Base-by-base conservation (phyloP, 2,888 invertebrate species). In the Crossocerus cetratus region DNA sequence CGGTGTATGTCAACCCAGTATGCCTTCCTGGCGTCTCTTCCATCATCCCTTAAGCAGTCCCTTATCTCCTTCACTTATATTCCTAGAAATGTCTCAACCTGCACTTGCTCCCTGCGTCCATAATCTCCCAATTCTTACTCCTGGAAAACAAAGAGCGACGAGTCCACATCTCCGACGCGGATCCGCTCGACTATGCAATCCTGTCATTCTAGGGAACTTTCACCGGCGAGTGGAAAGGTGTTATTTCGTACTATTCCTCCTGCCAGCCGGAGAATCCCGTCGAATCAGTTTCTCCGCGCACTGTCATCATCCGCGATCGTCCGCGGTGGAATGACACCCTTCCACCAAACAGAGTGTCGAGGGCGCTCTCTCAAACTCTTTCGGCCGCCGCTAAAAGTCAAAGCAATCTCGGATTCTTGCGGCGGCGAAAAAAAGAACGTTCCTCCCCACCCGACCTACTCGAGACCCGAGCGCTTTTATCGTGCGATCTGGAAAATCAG, bases 1-100 rank as follows among this genome's bases (percentile, higher is more conserved):
- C 69, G 62, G 32, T 32, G 57, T 76, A 60, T 74, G 74, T 75
- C 68, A 65, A 32, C 32, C 65, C 63, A 58, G 63, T 71, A 69
- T 71, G 73, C 71, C 70, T 75, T 74, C 53, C 67, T 57, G 49
- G 60, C 21, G 66, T 32, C 59, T 20, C 70, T 54, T 20, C 42
- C 20, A 54, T 62, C 59, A 65, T 66, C 69, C 61, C 71, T 32
- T 21, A 11, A 11, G 32, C 32, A 32, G n/a, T 32, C 32, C 32
- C 32, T 32, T 32, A 32, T 32, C 32, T 32, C 11, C 55, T 55
- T 55, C 20, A 14, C 18, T 55, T 16, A 14, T 55, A 16, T 20
- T 57, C 56, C 18, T 18, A 32, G 32, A 32, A 32, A 32, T 32
- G 32, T 32, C 32, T 32, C 32, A 32, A 32, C 32, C 32, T 32